Evolutionary conservation across 2,797 vertebrate genomes (phyloP).

Genomic region (Sebastolobus altivelis): DNA sequence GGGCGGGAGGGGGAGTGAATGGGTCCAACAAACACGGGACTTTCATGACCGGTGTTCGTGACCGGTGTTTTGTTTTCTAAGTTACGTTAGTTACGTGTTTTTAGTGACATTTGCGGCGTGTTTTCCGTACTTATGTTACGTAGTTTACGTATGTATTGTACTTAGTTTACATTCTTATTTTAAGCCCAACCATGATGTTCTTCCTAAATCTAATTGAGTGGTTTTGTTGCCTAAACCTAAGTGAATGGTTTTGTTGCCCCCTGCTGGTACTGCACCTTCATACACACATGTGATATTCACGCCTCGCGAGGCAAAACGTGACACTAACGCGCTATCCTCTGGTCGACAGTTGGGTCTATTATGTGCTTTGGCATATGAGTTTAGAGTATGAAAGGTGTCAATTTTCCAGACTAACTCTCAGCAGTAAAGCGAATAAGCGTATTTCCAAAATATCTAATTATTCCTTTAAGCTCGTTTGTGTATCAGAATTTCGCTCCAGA

Average conservation of each 20-base stretch:
- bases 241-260: background rate
- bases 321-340: background rate
- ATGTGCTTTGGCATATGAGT: too few relatives aligned
- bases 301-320: background rate
- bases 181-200: too few relatives aligned
- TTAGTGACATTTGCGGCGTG: too few relatives aligned
- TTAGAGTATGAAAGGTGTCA: background rate
- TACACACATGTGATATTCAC: background rate
- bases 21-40: too few relatives aligned
- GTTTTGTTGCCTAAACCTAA: background rate
- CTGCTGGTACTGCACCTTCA: background rate
- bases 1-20: too few relatives aligned
- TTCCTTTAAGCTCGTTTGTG: constrained; percentile 42
- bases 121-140: too few relatives aligned
- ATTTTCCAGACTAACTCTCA: background rate
- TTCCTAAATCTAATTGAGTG: background rate
- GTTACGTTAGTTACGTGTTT: too few relatives aligned
- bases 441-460: constrained; percentile 28
- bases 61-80: too few relatives aligned
- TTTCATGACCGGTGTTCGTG: too few relatives aligned
- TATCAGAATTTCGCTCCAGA: constrained; percentile 42
- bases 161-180: too few relatives aligned
- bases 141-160: too few relatives aligned
- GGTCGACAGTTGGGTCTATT: background rate
- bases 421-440: background rate